Evolutionary conservation across 2,797 vertebrate genomes (phyloP).

Genomic region (Oryzias sinensis): DNA sequence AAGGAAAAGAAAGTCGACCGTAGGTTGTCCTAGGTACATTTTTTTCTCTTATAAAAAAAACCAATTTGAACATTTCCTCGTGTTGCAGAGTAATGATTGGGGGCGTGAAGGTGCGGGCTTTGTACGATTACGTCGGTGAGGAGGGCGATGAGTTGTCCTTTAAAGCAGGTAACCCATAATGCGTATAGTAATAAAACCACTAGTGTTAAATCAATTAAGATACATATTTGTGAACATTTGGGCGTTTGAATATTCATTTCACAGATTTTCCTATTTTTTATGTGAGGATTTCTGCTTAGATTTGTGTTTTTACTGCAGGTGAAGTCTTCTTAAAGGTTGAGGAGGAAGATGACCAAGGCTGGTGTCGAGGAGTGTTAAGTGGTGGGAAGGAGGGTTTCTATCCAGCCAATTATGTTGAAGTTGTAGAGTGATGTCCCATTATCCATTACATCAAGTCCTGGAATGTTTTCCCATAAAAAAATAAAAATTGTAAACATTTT

Average conservation of each 20-base stretch:
- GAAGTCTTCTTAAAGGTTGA: slow-evolving; percentile 81
- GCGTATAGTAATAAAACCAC: slow-evolving; percentile 14
- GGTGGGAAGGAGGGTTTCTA: slow-evolving; percentile 78
- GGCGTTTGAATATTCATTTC: too few species aligned
- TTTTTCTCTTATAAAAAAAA: too few species aligned
- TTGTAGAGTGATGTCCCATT: slow-evolving; percentile 57
- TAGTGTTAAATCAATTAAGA: slow-evolving; percentile 3
- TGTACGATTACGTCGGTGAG: slow-evolving; percentile 79
- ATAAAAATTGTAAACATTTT: not conserved
- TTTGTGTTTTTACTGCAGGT: slow-evolving; percentile 47
- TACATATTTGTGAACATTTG: not conserved
- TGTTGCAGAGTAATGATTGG: slow-evolving; percentile 79
- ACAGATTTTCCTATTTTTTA: too few species aligned
- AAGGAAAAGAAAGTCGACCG: slow-evolving; percentile 59
- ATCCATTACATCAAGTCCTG: slow-evolving; percentile 16
- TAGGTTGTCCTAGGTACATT: slow-evolving; percentile 38
- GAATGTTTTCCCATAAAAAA: slow-evolving; percentile 20
- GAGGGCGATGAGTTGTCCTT: slow-evolving; percentile 81
- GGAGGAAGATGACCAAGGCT: slow-evolving; percentile 83
- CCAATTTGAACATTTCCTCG: slow-evolving; percentile 11
- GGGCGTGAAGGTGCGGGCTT: slow-evolving; percentile 79
- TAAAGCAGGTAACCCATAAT: slow-evolving; percentile 75
- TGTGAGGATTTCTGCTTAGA: too few species aligned
- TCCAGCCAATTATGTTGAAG: slow-evolving; percentile 77
- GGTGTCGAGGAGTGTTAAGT: slow-evolving; percentile 77